Conservation (phyloP, 2,797 vertebrate species). For the Urophycis tenuis region DNA sequence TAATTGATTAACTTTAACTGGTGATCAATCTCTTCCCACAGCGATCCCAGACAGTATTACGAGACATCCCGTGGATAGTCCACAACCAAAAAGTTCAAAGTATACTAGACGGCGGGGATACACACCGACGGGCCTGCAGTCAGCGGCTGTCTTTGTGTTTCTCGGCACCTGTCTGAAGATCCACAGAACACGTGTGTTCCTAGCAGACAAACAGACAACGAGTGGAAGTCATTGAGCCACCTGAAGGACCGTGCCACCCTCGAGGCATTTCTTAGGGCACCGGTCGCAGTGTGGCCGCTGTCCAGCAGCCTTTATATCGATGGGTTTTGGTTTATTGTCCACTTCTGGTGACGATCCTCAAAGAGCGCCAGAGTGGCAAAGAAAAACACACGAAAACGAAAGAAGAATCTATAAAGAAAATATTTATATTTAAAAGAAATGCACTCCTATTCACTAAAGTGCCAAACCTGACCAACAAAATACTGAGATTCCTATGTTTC, state of each 20-base stretch:
- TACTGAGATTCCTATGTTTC: constrained; percentile 70
- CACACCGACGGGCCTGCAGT: not conserved
- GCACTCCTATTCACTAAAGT: constrained; percentile 81
- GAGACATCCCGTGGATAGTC: too few species aligned
- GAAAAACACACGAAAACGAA: constrained; percentile 36
- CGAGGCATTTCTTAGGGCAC: not conserved
- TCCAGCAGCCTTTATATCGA: constrained; percentile 44
- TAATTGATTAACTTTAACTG: not conserved
- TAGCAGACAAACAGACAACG: constrained; percentile 31
- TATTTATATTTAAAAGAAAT: constrained; percentile 61
- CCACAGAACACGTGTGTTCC: constrained; percentile 52
- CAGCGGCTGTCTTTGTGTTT: not conserved
- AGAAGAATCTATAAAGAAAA: constrained; percentile 36
- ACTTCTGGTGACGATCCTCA: constrained; percentile 40
- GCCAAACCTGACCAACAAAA: constrained; percentile 78
- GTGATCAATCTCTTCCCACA: not conserved
- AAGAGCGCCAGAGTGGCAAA: constrained; percentile 46
- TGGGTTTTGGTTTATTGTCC: constrained; percentile 41
- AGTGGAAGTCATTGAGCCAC: not conserved
- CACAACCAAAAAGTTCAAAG: not conserved
- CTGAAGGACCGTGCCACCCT: not conserved
- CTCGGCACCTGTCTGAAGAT: constrained; percentile 13
- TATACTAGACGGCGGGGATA: not conserved
- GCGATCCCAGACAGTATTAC: too few species aligned
- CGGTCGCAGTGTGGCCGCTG: not conserved